Evolutionary conservation across 1,140 invertebrate species (phyloP), one percentile per base, ranked within the genome.

Genomic region (Drosophila santomea): DNA sequence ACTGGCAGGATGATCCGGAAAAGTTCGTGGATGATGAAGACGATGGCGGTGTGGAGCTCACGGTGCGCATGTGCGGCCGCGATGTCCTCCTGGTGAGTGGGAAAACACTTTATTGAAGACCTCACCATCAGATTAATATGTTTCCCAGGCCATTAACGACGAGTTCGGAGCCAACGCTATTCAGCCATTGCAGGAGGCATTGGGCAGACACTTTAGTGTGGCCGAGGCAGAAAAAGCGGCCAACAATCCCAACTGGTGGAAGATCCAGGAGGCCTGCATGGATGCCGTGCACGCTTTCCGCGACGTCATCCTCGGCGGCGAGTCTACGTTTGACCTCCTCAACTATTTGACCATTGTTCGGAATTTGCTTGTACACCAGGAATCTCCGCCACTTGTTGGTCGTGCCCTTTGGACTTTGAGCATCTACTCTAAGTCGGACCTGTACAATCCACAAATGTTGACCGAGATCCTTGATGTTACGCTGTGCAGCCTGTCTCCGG

Each of bases 21-120:
- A 95, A 95, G 75, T 97, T 96, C 93, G 95, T 97, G 5, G 96
- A 96, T 77, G 96, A 97, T 85, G 96, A 97, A 83, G 95, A 96
- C 84, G 95, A 96, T 62, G 94, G 95, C 54, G 94, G 94, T 2
- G 95, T 94, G 50, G 94, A 94, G 5, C 96, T 96, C 69, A 96
- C 96, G 23, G 95, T 97, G n/a, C 93, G 96, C 57, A 95, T 96
- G 66, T 96, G 96, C 8, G 96, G 96, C 7, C 95, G 95, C 60
- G 96, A 97, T 92, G 93, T 97, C 4, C 78, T 97, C 7, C 77
- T 93, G 86, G 91, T 92, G 64, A 76, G 78, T 58, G n/a, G 8
- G 0, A 17, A 25, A 3, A n/a, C 0, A 0, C 17, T 60, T 10
- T 6, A 3, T 7, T 11, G 15, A 20, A 43, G 11, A 20, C 3